These are phyloP conservation scores for Zaprionus bogoriensis DNA, from an alignment of 2,888 invertebrate genomes.

Conservation along the genomic window DNA sequence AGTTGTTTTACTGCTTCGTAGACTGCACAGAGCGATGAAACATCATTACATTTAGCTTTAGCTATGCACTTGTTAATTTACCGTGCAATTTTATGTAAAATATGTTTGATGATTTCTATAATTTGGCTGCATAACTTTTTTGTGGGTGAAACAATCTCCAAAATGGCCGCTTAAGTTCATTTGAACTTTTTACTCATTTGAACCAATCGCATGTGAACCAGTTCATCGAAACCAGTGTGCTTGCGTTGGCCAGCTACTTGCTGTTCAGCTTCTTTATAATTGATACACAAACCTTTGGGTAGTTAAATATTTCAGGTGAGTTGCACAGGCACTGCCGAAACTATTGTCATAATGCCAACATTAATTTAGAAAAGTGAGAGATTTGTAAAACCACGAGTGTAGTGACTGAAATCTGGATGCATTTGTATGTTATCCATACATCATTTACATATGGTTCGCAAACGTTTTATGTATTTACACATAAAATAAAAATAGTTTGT, in stretches of 20 bases:
- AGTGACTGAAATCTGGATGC: too few species aligned
- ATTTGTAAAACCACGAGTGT: too few species aligned
- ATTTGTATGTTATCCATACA: too few species aligned
- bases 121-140: slow-evolving; percentile 75
- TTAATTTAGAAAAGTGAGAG: too few species aligned
- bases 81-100: slow-evolving; percentile 56
- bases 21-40: slow-evolving; percentile 46
- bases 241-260: slow-evolving; percentile 30
- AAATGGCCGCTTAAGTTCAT: slow-evolving; percentile 72
- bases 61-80: slow-evolving; percentile 65
- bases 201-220: slow-evolving; percentile 59
- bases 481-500: too few species aligned
- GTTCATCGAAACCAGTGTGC: slow-evolving; percentile 53
- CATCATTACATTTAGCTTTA: slow-evolving; percentile 58
- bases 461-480: too few species aligned
- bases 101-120: slow-evolving; percentile 56
- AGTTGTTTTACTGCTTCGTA: slow-evolving; percentile 61
- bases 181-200: slow-evolving; percentile 49
- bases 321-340: neutral
- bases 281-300: neutral
- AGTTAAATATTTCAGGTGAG: slow-evolving; percentile 30
- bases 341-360: neutral
- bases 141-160: slow-evolving; percentile 75
- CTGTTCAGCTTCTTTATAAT: neutral
- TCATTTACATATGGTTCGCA: too few species aligned